Percentiles rank a stretch among this genome's conserved stretches.
Evolutionary conservation across 2,113 vertebrate species (phyloP).

Genomic region (Alethe castanea): DNA sequence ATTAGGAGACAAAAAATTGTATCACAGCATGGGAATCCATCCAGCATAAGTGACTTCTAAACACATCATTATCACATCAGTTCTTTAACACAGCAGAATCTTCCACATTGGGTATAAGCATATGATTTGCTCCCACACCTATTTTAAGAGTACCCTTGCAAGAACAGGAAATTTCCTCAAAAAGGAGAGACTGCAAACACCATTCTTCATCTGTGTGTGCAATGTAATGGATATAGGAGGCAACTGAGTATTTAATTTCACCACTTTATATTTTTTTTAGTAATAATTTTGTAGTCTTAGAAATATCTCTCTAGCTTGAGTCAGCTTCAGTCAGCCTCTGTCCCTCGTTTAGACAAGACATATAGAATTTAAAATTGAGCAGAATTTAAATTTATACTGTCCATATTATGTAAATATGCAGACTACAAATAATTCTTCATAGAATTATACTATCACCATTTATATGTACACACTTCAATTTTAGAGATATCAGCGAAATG

Average conservation of each 20-base stretch:
- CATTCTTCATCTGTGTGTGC: fast-evolving
- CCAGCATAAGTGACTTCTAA: not conserved
- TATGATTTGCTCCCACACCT: not conserved
- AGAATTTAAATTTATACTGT: not conserved
- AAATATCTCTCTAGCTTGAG: not conserved
- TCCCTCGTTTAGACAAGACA: not conserved
- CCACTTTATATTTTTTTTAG: not conserved
- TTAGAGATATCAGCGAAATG: not conserved
- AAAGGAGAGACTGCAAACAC: not conserved
- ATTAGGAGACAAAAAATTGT: not conserved
- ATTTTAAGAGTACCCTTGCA: not conserved
- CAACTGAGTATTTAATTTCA: not conserved
- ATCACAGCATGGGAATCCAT: fast-evolving
- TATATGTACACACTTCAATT: not conserved
- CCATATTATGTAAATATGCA: not conserved
- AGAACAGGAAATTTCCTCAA: not conserved
- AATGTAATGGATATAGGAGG: not conserved
- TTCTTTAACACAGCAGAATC: not conserved
- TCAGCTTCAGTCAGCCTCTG: not conserved
- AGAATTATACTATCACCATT: not conserved
- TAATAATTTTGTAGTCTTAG: not conserved
- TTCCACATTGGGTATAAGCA: not conserved
- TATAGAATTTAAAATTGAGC: not conserved
- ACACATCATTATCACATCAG: not conserved
- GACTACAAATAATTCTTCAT: not conserved